Percentiles rank a stretch among this genome's conserved stretches.
These are phyloP conservation scores for Aplysia californica DNA, from an alignment of 1,140 invertebrate genomes.

Conservation along the genomic window DNA sequence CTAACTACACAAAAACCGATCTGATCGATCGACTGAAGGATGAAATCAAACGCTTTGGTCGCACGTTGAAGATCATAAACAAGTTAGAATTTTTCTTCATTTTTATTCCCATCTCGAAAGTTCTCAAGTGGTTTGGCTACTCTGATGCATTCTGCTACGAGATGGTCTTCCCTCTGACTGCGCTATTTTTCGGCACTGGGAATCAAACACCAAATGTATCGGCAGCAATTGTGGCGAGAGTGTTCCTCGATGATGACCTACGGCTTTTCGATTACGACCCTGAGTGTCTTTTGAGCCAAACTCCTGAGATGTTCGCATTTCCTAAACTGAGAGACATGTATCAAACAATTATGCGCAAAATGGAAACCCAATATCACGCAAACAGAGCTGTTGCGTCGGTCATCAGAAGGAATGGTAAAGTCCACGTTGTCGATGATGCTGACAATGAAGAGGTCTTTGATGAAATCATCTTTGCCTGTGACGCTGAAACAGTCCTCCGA, in stretches of 20 bases:
- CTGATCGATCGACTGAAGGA: conserved; percentile 37
- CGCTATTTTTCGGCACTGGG: conserved; percentile 58
- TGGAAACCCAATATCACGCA: conserved; percentile 33
- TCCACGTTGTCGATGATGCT: conserved; percentile 42
- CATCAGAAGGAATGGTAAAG: conserved; percentile 25
- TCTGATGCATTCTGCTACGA: conserved; percentile 53
- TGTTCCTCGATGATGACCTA: conserved; percentile 57
- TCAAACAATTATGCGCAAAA: conserved; percentile 44
- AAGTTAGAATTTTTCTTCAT: conserved; percentile 54
- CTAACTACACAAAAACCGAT: conserved; percentile 52
- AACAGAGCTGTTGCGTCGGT: conserved; percentile 41
- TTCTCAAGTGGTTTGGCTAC: conserved; percentile 50
- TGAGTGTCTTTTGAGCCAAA: conserved; percentile 47
- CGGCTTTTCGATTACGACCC: conserved; percentile 56
- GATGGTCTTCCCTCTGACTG: conserved; percentile 61
- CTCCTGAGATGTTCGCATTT: conserved; percentile 59
- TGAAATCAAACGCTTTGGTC: conserved; percentile 53
- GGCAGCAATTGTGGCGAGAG: conserved; percentile 55
- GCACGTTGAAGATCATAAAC: conserved; percentile 45
- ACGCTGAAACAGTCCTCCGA: conserved; percentile 54
- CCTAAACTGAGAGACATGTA: conserved; percentile 55
- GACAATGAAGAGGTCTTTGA: conserved; percentile 44
- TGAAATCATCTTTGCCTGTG: conserved; percentile 57
- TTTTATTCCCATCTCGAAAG: conserved; percentile 51
- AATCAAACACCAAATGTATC: conserved; percentile 58